Conservation (phyloP, 2,113 vertebrate genomes). For the Tachycineta bicolor region DNA sequence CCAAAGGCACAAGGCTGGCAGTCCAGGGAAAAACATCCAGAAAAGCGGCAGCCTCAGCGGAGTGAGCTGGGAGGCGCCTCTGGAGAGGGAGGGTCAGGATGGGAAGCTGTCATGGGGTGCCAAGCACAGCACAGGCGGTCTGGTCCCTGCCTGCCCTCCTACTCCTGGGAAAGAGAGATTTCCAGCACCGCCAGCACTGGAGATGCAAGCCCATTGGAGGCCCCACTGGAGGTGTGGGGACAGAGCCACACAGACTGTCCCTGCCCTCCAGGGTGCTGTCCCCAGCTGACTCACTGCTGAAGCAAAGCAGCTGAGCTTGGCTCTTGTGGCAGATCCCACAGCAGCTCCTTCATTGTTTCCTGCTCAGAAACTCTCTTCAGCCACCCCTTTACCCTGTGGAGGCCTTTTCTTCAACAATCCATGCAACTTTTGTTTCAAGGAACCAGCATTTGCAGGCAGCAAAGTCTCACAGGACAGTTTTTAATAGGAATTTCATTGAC, state of each 20-base stretch:
- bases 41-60: background rate
- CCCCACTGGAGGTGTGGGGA: background rate
- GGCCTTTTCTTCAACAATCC: background rate
- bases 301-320: background rate
- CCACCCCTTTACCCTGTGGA: background rate
- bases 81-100: background rate
- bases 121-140: accelerated
- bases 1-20: background rate
- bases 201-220: background rate
- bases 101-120: background rate
- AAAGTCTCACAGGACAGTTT: background rate
- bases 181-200: background rate
- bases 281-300: background rate
- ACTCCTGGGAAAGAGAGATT: background rate
- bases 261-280: background rate
- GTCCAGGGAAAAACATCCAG: background rate
- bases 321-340: background rate
- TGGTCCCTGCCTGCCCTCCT: background rate
- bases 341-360: background rate
- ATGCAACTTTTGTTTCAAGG: background rate
- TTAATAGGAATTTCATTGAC: conserved; percentile 26
- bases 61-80: accelerated
- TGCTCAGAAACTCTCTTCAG: background rate
- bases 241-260: background rate
- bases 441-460: background rate